These are phyloP conservation scores for Myzus persicae DNA, from an alignment of 1,140 invertebrate species.

Conservation along the genomic window DNA sequence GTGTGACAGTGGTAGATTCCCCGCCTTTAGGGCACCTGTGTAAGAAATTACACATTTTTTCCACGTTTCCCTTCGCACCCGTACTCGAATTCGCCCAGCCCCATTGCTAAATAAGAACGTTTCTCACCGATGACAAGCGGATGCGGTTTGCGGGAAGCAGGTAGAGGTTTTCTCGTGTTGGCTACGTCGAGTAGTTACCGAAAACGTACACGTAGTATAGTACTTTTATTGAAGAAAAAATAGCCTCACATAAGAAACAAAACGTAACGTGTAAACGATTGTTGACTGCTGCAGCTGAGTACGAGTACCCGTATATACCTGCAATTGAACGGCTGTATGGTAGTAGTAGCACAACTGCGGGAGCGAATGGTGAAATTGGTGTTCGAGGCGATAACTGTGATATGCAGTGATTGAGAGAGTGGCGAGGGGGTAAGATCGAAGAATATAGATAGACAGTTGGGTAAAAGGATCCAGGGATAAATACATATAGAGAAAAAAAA, in stretches of 20 bases:
- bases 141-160: neutral
- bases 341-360: neutral
- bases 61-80: neutral
- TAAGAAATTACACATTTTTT: constrained; percentile 47
- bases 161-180: neutral
- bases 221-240: neutral
- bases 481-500: neutral
- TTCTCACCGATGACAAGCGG: neutral
- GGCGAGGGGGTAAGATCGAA: neutral
- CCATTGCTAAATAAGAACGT: neutral
- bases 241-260: neutral
- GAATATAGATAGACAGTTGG: neutral
- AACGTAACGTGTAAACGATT: constrained; percentile 33
- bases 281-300: constrained; percentile 1
- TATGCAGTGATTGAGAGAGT: neutral
- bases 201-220: constrained; percentile 26
- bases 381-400: neutral
- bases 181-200: neutral
- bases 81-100: neutral
- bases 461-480: neutral
- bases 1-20: neutral
- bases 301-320: neutral
- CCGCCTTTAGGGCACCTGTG: neutral
- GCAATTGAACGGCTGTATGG: neutral
- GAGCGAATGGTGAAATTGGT: neutral